phyloP scores from a whole-genome alignment of 2,888 invertebrate genomes.

The Drosophila histrio region DNA sequence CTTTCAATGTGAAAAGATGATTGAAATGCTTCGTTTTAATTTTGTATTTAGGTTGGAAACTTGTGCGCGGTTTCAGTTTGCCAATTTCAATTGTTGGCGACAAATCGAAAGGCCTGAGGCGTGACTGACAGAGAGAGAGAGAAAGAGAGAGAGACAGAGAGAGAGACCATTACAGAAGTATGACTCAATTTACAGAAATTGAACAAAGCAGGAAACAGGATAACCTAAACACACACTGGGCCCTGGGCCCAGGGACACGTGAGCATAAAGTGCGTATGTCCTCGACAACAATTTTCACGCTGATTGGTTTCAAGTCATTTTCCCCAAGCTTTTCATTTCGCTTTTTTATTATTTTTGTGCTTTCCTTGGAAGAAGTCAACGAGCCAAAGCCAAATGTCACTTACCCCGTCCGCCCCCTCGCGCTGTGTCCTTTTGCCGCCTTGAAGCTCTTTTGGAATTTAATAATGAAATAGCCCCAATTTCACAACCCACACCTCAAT shows the following conservation, averaged over 20 bases:
- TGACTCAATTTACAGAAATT: constrained; percentile 67
- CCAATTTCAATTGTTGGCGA: constrained; percentile 10
- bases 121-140: constrained; percentile 5
- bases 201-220: constrained; percentile 22
- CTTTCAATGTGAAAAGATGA: too few species aligned
- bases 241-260: too few species aligned
- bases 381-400: constrained; percentile 72
- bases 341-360: constrained; percentile 29
- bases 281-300: constrained; percentile 73
- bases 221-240: constrained; percentile 20
- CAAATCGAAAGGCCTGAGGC: constrained; percentile 18
- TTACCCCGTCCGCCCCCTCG: constrained; percentile 1
- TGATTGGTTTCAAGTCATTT: constrained; percentile 77
- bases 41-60: background rate
- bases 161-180: constrained; percentile 29
- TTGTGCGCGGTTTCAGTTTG: constrained; percentile 4
- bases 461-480: constrained; percentile 77
- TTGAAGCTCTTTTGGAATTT: constrained; percentile 70
- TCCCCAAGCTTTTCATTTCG: constrained; percentile 40
- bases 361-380: constrained; percentile 60
- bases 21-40: too few species aligned
- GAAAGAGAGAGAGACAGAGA: too few species aligned
- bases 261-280: constrained; percentile 37
- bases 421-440: constrained; percentile 11
- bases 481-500: constrained; percentile 14